Conservation (phyloP, 2,113 vertebrate species). For the Phylloscopus whistleri region DNA sequence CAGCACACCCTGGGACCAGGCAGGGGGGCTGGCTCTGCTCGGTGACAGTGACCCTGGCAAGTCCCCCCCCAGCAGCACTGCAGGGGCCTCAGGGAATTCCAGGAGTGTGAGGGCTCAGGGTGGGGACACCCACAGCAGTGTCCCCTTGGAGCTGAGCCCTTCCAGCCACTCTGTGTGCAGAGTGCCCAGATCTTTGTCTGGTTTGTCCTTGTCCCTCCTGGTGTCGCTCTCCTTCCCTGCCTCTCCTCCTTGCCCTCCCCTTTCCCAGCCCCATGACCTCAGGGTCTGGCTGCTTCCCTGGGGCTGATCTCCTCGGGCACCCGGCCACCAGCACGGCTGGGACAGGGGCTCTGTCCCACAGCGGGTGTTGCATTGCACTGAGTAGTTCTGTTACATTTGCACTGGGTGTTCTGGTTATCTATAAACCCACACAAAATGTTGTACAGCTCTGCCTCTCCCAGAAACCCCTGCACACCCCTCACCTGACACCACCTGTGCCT, state of each 20-base stretch:
- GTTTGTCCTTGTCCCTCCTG: background rate
- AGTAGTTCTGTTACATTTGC: too few relatives aligned
- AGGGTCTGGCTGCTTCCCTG: background rate
- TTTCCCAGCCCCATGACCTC: background rate
- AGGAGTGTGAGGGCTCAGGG: background rate
- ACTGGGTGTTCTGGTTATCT: too few relatives aligned
- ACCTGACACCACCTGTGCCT: too few relatives aligned
- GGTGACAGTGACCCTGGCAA: background rate
- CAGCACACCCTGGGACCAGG: background rate
- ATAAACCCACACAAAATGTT: too few relatives aligned
- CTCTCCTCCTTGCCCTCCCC: background rate
- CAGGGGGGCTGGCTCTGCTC: background rate
- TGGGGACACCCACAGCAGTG: background rate
- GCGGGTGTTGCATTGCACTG: too few relatives aligned
- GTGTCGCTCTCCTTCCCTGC: background rate
- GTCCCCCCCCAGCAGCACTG: background rate
- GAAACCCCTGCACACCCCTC: too few relatives aligned
- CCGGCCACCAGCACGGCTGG: accelerated
- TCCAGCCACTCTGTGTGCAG: accelerated
- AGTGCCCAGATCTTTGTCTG: accelerated
- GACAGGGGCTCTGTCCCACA: accelerated
- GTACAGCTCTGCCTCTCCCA: too few relatives aligned
- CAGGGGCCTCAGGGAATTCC: background rate
- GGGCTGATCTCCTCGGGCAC: background rate
- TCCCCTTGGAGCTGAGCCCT: background rate